Percentiles rank a stretch among this genome's conserved stretches.
phyloP scores from a whole-genome alignment of 2,888 invertebrate species.

The Fragum sueziense region DNA sequence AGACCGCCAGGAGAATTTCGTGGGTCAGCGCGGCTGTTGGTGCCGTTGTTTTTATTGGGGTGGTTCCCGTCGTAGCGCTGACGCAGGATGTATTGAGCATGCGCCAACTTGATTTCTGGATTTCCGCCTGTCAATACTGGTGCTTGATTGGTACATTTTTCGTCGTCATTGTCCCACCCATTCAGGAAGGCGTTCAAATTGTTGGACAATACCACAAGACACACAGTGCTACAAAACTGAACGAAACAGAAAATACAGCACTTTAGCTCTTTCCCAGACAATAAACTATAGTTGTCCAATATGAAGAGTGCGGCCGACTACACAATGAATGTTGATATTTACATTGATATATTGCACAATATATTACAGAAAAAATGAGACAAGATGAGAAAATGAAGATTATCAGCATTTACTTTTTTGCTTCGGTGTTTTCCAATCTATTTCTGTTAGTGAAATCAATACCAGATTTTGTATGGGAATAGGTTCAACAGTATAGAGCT shows the following conservation, averaged over 20 bases:
- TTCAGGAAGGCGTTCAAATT: conserved; percentile 53
- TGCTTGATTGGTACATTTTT: conserved; percentile 49
- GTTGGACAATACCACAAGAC: conserved; percentile 33
- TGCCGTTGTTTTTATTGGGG: conserved; percentile 33
- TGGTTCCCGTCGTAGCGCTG: conserved; percentile 46
- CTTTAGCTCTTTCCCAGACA: background rate
- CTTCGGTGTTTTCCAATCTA: no score
- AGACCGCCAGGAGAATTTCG: conserved; percentile 20
- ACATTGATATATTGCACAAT: no score
- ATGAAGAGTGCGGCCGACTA: no score
- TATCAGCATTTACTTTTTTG: background rate
- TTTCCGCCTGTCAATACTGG: conserved; percentile 54
- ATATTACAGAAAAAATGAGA: background rate
- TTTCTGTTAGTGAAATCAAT: no score
- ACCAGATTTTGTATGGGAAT: background rate
- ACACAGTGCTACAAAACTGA: background rate
- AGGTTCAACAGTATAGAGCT: no score
- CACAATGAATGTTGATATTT: no score
- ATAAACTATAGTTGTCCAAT: no score
- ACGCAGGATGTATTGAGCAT: conserved; percentile 35
- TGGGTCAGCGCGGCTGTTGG: conserved; percentile 29
- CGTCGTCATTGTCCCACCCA: conserved; percentile 50
- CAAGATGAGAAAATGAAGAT: background rate
- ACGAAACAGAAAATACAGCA: background rate
- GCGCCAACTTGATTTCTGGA: conserved; percentile 41